phyloP scores from a whole-genome alignment of 2,888 invertebrate genomes.

The Agriopis marginaria region DNA sequence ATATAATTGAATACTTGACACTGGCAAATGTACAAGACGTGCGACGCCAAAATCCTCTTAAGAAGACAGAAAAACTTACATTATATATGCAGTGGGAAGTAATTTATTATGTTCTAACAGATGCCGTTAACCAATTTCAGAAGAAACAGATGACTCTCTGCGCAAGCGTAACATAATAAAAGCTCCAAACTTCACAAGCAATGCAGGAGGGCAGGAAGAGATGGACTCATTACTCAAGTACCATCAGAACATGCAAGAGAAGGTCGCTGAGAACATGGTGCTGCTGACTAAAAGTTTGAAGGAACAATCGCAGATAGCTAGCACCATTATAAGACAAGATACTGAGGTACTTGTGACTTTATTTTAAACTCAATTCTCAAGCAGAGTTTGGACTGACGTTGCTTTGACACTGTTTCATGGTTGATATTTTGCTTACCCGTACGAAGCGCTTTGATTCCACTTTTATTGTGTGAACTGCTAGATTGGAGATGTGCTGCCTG shows the following conservation, averaged over 20 bases:
- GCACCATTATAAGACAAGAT: conserved; percentile 94
- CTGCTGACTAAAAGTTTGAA: conserved; percentile 94
- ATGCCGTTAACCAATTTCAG: conserved; percentile 52
- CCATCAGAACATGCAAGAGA: conserved; percentile 95
- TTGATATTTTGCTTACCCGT: not conserved
- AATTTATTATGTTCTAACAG: too few relatives aligned
- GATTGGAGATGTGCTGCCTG: too few relatives aligned
- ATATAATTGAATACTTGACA: too few relatives aligned
- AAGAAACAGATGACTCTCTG: conserved; percentile 76
- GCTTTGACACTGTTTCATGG: not conserved
- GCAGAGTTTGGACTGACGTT: too few relatives aligned
- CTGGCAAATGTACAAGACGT: too few relatives aligned
- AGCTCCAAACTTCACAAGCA: conserved; percentile 78
- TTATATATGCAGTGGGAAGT: too few relatives aligned
- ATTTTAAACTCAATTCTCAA: too few relatives aligned
- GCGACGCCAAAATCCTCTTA: too few relatives aligned
- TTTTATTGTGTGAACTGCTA: too few relatives aligned
- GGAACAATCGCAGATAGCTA: conserved; percentile 96
- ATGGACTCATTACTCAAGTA: conserved; percentile 94
- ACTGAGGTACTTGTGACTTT: not conserved
- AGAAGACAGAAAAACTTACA: too few relatives aligned
- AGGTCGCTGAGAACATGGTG: conserved; percentile 98
- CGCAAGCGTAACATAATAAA: conserved; percentile 85
- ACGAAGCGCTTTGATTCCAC: too few relatives aligned
- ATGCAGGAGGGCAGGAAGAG: conserved; percentile 87